Evolutionary conservation across 2,797 vertebrate genomes (phyloP).

Genomic region (Poeciliopsis gracilis): DNA sequence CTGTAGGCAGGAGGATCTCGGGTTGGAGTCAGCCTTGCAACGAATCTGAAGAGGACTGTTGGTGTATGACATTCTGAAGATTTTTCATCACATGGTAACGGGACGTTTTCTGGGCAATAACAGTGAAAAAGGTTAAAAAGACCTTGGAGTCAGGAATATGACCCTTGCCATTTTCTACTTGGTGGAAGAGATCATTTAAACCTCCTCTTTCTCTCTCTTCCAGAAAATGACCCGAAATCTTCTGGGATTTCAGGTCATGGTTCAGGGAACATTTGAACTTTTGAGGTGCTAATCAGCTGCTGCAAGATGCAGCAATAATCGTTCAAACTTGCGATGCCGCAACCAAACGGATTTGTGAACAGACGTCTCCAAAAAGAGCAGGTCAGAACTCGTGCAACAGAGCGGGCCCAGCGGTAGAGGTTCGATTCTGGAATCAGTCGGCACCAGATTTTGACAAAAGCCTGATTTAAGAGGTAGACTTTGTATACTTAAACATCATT

Average conservation of each 20-base stretch:
- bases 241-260: neutral
- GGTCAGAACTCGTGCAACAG: neutral
- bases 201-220: neutral
- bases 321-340: neutral
- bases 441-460: neutral
- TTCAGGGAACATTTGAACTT: neutral
- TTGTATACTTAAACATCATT: constrained; percentile 5
- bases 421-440: neutral
- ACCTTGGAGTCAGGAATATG: too few relatives aligned
- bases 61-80: too few relatives aligned
- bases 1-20: too few relatives aligned
- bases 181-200: too few relatives aligned
- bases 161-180: too few relatives aligned
- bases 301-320: neutral
- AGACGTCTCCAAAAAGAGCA: neutral
- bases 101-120: too few relatives aligned
- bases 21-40: too few relatives aligned
- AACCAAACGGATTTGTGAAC: neutral
- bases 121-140: too few relatives aligned
- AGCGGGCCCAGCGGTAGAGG: neutral
- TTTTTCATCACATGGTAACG: too few relatives aligned
- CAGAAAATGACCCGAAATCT: neutral
- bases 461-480: neutral
- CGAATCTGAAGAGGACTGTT: too few relatives aligned
- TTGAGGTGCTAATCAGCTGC: neutral